Evolutionary conservation across 2,888 invertebrate species (phyloP).

Genomic region (Callimorpha dominula): DNA sequence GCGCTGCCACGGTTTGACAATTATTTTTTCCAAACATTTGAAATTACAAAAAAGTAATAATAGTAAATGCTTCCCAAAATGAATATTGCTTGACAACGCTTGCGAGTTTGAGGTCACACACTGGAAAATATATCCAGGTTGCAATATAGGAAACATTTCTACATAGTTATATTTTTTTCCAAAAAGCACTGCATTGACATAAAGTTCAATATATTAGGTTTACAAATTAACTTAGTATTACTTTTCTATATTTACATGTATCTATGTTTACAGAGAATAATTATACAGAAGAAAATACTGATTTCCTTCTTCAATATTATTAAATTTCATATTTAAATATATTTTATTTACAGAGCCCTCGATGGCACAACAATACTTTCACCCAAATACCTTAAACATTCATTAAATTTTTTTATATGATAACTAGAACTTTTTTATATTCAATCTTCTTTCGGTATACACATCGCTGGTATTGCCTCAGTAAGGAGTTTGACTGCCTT

Average conservation of each 20-base stretch:
- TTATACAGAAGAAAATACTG: neutral
- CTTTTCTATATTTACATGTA: neutral
- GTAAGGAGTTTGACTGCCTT: constrained; percentile 22
- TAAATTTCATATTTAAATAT: neutral
- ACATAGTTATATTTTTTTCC: neutral
- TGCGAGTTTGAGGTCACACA: neutral
- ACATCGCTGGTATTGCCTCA: constrained; percentile 31
- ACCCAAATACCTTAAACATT: neutral
- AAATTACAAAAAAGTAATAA: neutral
- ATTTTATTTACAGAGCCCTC: neutral
- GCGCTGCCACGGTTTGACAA: no score
- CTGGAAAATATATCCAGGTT: neutral
- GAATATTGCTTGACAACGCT: neutral
- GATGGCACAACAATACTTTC: neutral
- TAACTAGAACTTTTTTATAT: neutral
- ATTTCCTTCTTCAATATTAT: neutral
- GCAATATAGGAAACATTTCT: neutral
- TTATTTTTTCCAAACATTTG: no score
- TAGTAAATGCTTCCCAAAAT: neutral
- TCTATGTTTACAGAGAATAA: neutral
- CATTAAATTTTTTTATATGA: no score
- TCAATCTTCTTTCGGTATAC: constrained; percentile 45
- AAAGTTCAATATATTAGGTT: neutral
- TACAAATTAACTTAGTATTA: neutral
- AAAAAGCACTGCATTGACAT: neutral